Base-by-base conservation (phyloP, 1,140 invertebrate genomes). In the Pseudomyrmex pallidus region DNA sequence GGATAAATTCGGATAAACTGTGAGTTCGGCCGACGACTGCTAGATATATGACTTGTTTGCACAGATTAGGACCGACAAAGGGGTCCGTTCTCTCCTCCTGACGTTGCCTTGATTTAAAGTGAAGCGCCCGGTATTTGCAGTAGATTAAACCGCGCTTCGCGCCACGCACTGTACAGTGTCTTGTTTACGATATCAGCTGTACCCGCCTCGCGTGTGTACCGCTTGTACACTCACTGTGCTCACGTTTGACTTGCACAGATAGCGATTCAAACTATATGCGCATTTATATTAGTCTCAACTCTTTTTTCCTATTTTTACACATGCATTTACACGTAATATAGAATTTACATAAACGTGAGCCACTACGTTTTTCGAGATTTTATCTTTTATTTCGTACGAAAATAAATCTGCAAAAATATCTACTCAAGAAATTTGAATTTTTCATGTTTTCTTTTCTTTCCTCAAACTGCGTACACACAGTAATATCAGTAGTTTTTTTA, bases 61-160 rank as follows among this genome's bases (percentile, higher is more conserved):
- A 70, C 59, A 90, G 92, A 93, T 92, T 93, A 92, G 82, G 80
- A 59, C 92, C 92, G 92, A 92, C 92, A 93, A 92, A 93, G 90
- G 74, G 59, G n/a, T 66, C 85, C 84, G 83, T 91, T 90, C 80
- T 90, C 78, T 86, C 82, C 87, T 87, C 78, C 87, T 86, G 66
- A 74, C 64, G 68, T 77, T 85, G 80, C 52, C 87, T 88, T 88
- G 89, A 91, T 90, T 90, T 87, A 90, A 35, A 92, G 84, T 85
- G 87, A 83, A 61, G 84, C 90, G 86, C 72, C 83, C 74, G 73
- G 83, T 92, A 92, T 93, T 92, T 92, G 90, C 90, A 86, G 78
- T 85, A 91, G 90, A 92, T 92, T 93, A 92, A 91, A 89, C 76
- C 78, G 63, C 74, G 74, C 68, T 85, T 76, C 84, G 15, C 63